A percentile compares a stretch with the other conserved stretches of the same genome.
These are phyloP conservation scores for Monodelphis domestica DNA, from an alignment of 2,797 vertebrate genomes.

Conservation along the genomic window DNA sequence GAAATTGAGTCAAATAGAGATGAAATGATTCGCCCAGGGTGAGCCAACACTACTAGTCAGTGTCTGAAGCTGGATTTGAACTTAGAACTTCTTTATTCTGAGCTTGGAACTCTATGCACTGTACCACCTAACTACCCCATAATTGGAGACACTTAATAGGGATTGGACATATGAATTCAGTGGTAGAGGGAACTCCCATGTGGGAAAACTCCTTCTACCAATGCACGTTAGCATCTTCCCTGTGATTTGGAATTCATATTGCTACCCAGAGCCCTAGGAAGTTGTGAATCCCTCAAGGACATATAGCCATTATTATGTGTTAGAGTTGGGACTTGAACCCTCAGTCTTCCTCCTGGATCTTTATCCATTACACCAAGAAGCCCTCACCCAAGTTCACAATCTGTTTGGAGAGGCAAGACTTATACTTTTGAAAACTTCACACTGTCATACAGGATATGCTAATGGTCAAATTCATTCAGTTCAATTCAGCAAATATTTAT, in stretches of 20 bases:
- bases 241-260: background rate
- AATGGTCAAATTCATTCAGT: background rate
- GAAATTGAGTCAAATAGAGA: background rate
- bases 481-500: background rate
- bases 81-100: background rate
- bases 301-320: background rate
- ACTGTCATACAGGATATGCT: background rate
- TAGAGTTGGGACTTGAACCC: background rate
- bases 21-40: background rate
- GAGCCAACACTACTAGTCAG: background rate
- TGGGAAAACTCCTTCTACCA: background rate
- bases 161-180: background rate
- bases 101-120: background rate
- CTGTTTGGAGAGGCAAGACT: background rate
- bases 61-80: background rate
- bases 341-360: background rate
- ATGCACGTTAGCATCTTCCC: background rate
- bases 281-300: background rate
- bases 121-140: background rate
- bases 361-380: background rate
- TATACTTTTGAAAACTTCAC: background rate
- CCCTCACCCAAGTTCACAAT: background rate
- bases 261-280: background rate
- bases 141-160: background rate
- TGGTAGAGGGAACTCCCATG: background rate